Conservation (phyloP, 2,797 vertebrate species). For the Arctocebus calabarensis region DNA sequence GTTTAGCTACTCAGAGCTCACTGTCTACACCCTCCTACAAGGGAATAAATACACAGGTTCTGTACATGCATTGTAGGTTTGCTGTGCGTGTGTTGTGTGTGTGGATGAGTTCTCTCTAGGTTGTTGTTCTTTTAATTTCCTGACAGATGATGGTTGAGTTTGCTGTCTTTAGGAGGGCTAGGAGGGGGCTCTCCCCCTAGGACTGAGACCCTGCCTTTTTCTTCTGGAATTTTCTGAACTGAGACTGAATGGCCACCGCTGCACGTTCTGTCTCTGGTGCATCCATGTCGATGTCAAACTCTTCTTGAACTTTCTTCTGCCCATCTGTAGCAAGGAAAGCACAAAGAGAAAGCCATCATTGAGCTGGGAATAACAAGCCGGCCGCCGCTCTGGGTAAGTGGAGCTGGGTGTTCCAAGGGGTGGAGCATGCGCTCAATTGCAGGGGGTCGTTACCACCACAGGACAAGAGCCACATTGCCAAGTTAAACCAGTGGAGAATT, state of each 20-base stretch:
- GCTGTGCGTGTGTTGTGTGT: not conserved
- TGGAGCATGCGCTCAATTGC: accelerated
- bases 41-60: slow-evolving; percentile 84
- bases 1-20: slow-evolving; percentile 78
- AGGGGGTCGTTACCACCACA: not conserved
- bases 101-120: not conserved
- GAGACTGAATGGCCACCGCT: slow-evolving; percentile 97
- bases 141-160: slow-evolving; percentile 82
- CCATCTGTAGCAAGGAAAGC: slow-evolving; percentile 89
- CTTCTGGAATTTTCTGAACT: slow-evolving; percentile 99
- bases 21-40: slow-evolving; percentile 73
- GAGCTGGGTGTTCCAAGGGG: accelerated
- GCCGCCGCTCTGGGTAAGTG: accelerated
- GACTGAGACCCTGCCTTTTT: slow-evolving; percentile 96
- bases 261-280: slow-evolving; percentile 97
- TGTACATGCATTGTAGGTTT: slow-evolving; percentile 88
- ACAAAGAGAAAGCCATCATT: slow-evolving; percentile 37
- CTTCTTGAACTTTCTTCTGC: slow-evolving; percentile 95
- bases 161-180: slow-evolving; percentile 70
- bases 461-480: not conserved
- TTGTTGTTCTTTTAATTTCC: slow-evolving; percentile 75
- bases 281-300: slow-evolving; percentile 98
- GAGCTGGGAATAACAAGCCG: not conserved
- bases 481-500: not conserved
- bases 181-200: slow-evolving; percentile 88